These are phyloP conservation scores for Metacarcinus magister DNA, from an alignment of 2,888 invertebrate species.

Conservation along the genomic window DNA sequence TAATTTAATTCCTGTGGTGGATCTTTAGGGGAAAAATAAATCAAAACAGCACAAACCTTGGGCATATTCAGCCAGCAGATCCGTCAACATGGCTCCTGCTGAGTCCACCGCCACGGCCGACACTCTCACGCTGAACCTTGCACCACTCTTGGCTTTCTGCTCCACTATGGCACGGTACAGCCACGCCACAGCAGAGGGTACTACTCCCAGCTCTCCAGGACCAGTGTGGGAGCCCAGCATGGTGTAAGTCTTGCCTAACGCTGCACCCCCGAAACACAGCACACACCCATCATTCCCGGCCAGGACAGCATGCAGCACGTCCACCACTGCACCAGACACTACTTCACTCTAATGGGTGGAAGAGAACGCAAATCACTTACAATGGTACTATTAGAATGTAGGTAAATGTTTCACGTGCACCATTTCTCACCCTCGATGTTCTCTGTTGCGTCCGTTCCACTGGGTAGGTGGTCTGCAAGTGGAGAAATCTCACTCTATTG, in stretches of 20 bases:
- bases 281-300: slow-evolving; percentile 97
- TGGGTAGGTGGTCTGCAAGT: neutral
- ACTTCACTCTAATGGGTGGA: slow-evolving; percentile 90
- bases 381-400: no score
- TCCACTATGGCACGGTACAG: slow-evolving; percentile 95
- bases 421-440: no score
- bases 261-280: slow-evolving; percentile 90
- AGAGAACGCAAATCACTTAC: neutral
- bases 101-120: slow-evolving; percentile 97
- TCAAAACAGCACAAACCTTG: slow-evolving; percentile 75
- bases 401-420: no score
- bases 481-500: neutral
- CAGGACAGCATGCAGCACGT: slow-evolving; percentile 97
- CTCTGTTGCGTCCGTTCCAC: no score
- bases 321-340: slow-evolving; percentile 94
- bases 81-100: slow-evolving; percentile 85
- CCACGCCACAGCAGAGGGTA: slow-evolving; percentile 98
- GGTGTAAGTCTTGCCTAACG: slow-evolving; percentile 85
- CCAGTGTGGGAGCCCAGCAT: slow-evolving; percentile 86
- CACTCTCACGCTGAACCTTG: slow-evolving; percentile 93
- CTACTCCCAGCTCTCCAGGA: slow-evolving; percentile 91
- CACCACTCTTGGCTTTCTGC: slow-evolving; percentile 86
- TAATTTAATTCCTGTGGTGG: no score
- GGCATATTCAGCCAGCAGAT: slow-evolving; percentile 83
- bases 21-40: no score